Percentiles rank a stretch among this genome's conserved stretches.
These are phyloP conservation scores for Cephalopterus ornatus DNA, from an alignment of 2,113 vertebrate species.

Conservation along the genomic window DNA sequence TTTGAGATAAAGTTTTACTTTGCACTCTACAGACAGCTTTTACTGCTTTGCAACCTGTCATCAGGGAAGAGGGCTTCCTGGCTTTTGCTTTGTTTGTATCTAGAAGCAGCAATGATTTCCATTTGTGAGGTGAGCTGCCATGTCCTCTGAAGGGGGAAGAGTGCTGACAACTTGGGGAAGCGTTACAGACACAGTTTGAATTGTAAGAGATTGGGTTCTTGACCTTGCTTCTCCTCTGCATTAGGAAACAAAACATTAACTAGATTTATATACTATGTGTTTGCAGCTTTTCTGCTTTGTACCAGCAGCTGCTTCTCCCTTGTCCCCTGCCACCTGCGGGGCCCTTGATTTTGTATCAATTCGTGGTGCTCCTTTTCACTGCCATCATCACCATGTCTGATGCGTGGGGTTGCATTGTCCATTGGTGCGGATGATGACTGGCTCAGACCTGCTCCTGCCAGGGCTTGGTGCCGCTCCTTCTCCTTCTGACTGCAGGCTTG, in stretches of 20 bases:
- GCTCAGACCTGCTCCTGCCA: neutral
- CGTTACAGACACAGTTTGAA: neutral
- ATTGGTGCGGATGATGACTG: neutral
- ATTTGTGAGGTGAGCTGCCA: neutral
- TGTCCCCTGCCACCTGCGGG: neutral
- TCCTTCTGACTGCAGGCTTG: neutral
- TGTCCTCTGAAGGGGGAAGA: neutral
- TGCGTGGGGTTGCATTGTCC: accelerated
- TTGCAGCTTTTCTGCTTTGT: neutral
- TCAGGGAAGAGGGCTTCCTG: neutral
- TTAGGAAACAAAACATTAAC: neutral
- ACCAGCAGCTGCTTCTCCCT: neutral
- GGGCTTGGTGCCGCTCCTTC: neutral
- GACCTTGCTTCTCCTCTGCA: neutral
- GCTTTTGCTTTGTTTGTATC: neutral
- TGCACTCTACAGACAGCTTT: neutral
- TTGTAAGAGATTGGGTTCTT: neutral
- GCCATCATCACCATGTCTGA: accelerated
- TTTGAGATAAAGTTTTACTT: neutral
- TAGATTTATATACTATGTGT: accelerated
- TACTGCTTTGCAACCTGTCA: neutral
- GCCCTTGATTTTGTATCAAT: neutral
- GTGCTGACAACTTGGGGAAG: neutral
- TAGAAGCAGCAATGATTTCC: neutral
- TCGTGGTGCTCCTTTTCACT: neutral